Evolutionary conservation across 35 echinoderm and acorn worm genomes (phyloP).

Genomic region (Ophioderma brevispina): DNA sequence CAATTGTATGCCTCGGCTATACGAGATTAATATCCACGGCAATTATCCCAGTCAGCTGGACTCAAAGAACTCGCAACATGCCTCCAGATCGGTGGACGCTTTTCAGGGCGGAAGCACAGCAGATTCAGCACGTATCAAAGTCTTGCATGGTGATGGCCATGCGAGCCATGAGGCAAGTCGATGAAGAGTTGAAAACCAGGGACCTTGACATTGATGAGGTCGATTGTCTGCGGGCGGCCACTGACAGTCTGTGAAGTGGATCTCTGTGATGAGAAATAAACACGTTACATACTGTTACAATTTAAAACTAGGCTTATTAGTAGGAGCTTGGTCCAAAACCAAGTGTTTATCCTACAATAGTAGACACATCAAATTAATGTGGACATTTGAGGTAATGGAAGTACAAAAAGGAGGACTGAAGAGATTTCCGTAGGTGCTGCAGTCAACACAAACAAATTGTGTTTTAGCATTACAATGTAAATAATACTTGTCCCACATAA

Average conservation of each 20-base stretch:
- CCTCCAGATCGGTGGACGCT: slow-evolving; percentile 63
- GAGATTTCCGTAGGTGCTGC: too few species aligned
- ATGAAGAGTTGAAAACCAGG: slow-evolving; percentile 69
- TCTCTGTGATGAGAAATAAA: too few species aligned
- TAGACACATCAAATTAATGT: too few species aligned
- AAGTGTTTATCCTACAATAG: too few species aligned
- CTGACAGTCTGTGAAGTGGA: slow-evolving; percentile 7
- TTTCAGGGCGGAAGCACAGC: slow-evolving; percentile 62
- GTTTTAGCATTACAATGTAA: neutral
- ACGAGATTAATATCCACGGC: slow-evolving; percentile 78
- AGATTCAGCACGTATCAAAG: slow-evolving; percentile 63
- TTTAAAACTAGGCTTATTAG: too few species aligned
- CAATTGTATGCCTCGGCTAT: slow-evolving; percentile 74
- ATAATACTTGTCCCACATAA: neutral
- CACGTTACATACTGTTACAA: too few species aligned
- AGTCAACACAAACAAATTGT: neutral
- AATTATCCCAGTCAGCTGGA: slow-evolving; percentile 85
- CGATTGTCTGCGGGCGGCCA: slow-evolving; percentile 27
- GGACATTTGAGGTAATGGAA: too few species aligned
- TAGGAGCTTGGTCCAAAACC: too few species aligned
- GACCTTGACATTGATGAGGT: slow-evolving; percentile 45
- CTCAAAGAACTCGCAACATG: slow-evolving; percentile 77
- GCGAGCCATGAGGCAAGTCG: slow-evolving; percentile 69
- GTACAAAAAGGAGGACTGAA: too few species aligned
- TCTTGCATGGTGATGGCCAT: slow-evolving; percentile 61